phyloP scores from a whole-genome alignment of 2,113 vertebrate species.

The Phalacrocorax brasilianus region DNA sequence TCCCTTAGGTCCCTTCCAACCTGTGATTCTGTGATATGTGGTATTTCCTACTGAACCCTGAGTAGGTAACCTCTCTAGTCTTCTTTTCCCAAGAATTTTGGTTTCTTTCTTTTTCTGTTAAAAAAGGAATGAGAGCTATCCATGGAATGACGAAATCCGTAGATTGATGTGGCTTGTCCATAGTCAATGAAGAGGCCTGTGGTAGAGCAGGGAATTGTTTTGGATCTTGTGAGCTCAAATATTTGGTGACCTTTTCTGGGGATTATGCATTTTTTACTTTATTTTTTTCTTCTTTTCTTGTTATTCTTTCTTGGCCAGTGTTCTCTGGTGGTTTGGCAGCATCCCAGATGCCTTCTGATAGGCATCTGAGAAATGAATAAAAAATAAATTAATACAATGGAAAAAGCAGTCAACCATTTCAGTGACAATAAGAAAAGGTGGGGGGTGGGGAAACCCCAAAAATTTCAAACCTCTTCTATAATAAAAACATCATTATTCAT shows the following conservation, averaged over 20 bases:
- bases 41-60: not conserved
- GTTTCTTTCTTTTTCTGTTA: not conserved
- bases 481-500: not conserved
- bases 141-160: rapidly evolving
- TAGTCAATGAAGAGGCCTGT: not conserved
- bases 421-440: not conserved
- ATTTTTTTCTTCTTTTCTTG: not conserved
- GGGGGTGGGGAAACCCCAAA: not conserved
- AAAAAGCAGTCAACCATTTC: slow-evolving; percentile 12
- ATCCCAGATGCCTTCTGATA: not conserved
- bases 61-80: not conserved
- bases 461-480: not conserved
- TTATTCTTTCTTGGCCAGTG: not conserved
- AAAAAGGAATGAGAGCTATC: not conserved
- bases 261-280: not conserved
- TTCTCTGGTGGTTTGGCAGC: not conserved
- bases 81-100: not conserved
- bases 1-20: too few species aligned
- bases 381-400: slow-evolving; percentile 4
- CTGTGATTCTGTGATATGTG: too few species aligned
- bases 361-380: not conserved
- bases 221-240: not conserved
- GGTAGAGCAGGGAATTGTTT: not conserved
- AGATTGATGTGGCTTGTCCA: not conserved
- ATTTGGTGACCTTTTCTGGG: not conserved